phyloP scores from a whole-genome alignment of 2,113 vertebrate genomes.

The Myiozetetes cayanensis region DNA sequence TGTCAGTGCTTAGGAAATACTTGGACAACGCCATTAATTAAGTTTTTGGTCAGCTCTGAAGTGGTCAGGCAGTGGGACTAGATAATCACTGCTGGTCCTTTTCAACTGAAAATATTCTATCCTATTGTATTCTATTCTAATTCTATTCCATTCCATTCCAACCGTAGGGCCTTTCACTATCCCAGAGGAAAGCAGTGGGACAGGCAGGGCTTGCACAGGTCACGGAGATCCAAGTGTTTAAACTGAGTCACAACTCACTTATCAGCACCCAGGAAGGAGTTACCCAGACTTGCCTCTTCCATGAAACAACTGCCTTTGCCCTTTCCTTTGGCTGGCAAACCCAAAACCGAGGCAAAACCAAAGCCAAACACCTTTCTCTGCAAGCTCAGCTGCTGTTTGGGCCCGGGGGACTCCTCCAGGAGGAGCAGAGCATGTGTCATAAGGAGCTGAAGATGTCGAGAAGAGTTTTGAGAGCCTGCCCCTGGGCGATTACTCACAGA shows the following conservation, averaged over 20 bases:
- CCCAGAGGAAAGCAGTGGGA: not conserved
- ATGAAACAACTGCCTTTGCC: not conserved
- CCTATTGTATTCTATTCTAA: too few relatives aligned
- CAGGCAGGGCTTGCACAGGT: not conserved
- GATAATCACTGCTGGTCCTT: not conserved
- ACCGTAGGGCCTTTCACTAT: not conserved
- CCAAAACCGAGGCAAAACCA: not conserved
- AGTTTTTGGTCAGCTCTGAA: not conserved
- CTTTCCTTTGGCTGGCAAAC: not conserved
- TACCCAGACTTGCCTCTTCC: not conserved
- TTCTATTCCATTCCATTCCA: not conserved
- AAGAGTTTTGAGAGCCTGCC: not conserved
- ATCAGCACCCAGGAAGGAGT: not conserved
- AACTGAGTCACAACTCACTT: not conserved
- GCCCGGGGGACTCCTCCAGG: not conserved
- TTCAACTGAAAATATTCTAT: not conserved
- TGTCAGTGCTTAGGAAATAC: not conserved
- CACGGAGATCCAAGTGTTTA: not conserved
- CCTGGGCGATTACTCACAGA: not conserved
- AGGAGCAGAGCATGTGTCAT: not conserved
- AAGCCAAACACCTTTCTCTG: not conserved
- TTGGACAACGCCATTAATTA: not conserved
- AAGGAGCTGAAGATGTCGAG: not conserved
- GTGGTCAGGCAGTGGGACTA: not conserved
- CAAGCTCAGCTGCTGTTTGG: not conserved